A percentile compares a stretch with the other conserved stretches of the same genome.
These are phyloP conservation scores for Lateolabrax maculatus DNA, from an alignment of 2,797 vertebrate genomes.

Conservation along the genomic window DNA sequence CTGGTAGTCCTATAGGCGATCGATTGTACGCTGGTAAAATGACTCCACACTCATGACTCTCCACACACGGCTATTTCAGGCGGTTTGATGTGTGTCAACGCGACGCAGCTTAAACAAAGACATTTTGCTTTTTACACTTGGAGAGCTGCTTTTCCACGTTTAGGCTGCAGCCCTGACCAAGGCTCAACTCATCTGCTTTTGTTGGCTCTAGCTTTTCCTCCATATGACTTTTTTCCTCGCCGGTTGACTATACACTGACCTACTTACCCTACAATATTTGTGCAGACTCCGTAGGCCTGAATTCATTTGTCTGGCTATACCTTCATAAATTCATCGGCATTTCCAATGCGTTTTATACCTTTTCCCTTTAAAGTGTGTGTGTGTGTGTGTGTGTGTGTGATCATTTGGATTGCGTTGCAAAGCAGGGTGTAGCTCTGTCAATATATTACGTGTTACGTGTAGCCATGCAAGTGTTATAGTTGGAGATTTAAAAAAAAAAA, in stretches of 20 bases:
- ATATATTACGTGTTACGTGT: neutral
- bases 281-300: neutral
- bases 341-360: neutral
- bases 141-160: constrained; percentile 57
- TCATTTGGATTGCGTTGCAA: constrained; percentile 19
- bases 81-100: constrained; percentile 25
- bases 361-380: constrained; percentile 4
- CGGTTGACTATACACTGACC: constrained; percentile 51
- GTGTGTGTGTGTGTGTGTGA: constrained; percentile 14
- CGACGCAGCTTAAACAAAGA: constrained; percentile 60
- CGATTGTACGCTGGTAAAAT: constrained; percentile 45
- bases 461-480: neutral
- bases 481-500: neutral
- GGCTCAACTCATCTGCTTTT: constrained; percentile 54
- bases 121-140: constrained; percentile 48
- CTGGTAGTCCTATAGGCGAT: constrained; percentile 17
- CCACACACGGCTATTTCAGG: constrained; percentile 32
- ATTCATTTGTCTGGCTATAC: constrained; percentile 13
- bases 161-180: constrained; percentile 41
- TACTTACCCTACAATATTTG: constrained; percentile 45
- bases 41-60: constrained; percentile 37
- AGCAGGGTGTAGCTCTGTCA: neutral
- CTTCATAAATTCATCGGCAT: constrained; percentile 17
- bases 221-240: constrained; percentile 32
- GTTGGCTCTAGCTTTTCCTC: constrained; percentile 45